Base-by-base conservation (phyloP, 2,888 invertebrate species). In the Andrena haemorrhoa region DNA sequence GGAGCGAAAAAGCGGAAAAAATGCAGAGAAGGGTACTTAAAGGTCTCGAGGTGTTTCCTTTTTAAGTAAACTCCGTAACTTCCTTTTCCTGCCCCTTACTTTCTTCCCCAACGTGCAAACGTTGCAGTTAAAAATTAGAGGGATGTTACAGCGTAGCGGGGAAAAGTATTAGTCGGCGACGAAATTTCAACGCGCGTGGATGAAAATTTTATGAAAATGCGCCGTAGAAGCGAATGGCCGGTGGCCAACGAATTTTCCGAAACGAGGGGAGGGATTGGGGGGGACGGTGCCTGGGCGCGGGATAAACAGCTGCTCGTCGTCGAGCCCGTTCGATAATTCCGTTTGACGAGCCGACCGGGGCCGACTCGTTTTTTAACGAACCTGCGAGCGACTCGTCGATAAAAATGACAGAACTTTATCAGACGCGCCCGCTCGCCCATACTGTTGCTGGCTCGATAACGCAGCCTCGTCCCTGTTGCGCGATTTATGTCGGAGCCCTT, bases 321-420 rank as follows among this genome's bases (percentile, higher is more conserved):
- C 16, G 60, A 47, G 73, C 49, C n/a, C 47, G 66, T 31, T 72
- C 70, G 77, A 86, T 79, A 82, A 87, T 87, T 79, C 79, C 53
- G 75, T 73, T 77, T 85, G 84, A 86, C 83, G 86, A 83, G 79
- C 51, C 63, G 73, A 70, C 61, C 83, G 56, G 20, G 20, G 49
- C 12, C 63, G 64, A 73, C 70, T 77, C 83, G 83, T 82, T 80
- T 80, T 88, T 88, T 86, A 86, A 87, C 87, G 86, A 86, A 81
- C 79, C 87, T 83, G 84, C 79, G 71, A 81, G 77, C 73, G 82
- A 86, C 83, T 83, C 87, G 74, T 80, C 85, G 88, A 87, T 87
- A 87, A 87, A 87, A 87, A 87, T 87, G 87, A 87, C 88, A 88
- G 87, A 85, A 87, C 81, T 87, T 87, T 88, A 88, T 87, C 87